Base-by-base conservation (phyloP, 2,113 vertebrate species). In the Psophia crepitans region DNA sequence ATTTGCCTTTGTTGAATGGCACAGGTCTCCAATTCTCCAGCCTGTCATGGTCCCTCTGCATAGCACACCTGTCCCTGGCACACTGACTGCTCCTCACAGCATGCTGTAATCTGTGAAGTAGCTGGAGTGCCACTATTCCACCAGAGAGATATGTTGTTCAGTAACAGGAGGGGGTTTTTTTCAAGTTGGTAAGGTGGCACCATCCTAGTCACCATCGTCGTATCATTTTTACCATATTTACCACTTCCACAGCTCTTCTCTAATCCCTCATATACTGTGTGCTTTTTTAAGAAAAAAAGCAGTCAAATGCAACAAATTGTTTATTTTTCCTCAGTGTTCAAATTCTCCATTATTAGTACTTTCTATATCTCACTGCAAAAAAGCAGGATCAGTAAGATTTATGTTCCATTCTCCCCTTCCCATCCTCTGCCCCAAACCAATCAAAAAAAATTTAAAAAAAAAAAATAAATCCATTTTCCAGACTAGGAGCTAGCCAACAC, bases 41-140 rank as follows among this genome's bases (percentile, higher is more conserved):
- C 7, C 12, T 65, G n/a, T 8, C 53, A 79, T 53, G 23, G 24
- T 81, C 11, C 9, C 32, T n/a, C 5, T 22, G 10, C 49, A 33
- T 0, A 73, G 43, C n/a, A 48, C 18, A 51, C 5, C 14, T 43
- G 8, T 1, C 3, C 4, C 6, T 7, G 11, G 1, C 20, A 51
- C 0, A 35, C 6, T 14, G 18, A 37, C 61, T 57, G 12, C 20
- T 37, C 17, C 30, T 21, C n/a, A 16, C 22, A 43, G 21, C 3
- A 14, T 3, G 3, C 23, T 9, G 12, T 6, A 39, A 75, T 8
- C 56, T 35, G 11, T 22, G 15, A 43, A 53, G 26, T 1, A 66
- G 11, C 35, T 71, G n/a, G 12, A 71, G 32, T 22, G 71, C 14
- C 51, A 18, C 33, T 82, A 14, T 19, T 74, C 27, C 46, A 51